These are phyloP conservation scores for Phyllopteryx taeniolatus DNA, from an alignment of 2,113 vertebrate genomes.

Conservation along the genomic window DNA sequence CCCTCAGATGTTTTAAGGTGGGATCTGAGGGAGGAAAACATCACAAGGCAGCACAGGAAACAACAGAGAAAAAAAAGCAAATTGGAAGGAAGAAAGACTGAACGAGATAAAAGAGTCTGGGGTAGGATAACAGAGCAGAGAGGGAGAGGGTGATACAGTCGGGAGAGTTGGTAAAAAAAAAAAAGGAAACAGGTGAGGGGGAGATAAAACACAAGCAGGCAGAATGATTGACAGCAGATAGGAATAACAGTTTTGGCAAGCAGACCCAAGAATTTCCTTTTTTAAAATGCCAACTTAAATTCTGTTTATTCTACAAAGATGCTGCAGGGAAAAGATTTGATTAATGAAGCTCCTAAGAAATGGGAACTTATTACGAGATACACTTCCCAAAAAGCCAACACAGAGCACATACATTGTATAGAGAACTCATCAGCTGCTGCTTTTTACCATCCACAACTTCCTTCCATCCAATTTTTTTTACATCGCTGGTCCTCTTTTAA, in stretches of 20 bases:
- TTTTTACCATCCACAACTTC: too few relatives aligned
- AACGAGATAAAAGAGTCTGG: constrained; percentile 63
- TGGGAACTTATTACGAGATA: neutral
- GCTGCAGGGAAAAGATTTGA: constrained; percentile 9
- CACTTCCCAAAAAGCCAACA: neutral
- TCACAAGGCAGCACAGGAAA: constrained; percentile 63
- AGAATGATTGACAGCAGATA: constrained; percentile 44
- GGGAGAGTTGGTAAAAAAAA: constrained; percentile 51
- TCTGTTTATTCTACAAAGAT: constrained; percentile 13
- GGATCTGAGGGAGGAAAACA: constrained; percentile 70
- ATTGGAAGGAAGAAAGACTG: constrained; percentile 63
- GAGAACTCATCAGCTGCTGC: too few relatives aligned
- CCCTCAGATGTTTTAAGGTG: constrained; percentile 69
- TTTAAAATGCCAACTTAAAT: constrained; percentile 24
- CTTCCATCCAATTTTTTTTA: too few relatives aligned
- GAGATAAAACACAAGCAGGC: constrained; percentile 49
- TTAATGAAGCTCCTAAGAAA: constrained; percentile 12
- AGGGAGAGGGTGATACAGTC: constrained; percentile 50
- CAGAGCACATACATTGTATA: neutral
- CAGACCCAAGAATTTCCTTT: constrained; percentile 14
- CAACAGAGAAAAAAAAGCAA: constrained; percentile 62
- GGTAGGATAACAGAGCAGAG: constrained; percentile 63
- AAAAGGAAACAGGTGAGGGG: constrained; percentile 65
- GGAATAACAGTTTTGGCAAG: constrained; percentile 28
- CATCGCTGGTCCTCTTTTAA: too few relatives aligned